Evolutionary conservation across 2,797 vertebrate species (phyloP).

Genomic region (Discoglossus pictus): DNA sequence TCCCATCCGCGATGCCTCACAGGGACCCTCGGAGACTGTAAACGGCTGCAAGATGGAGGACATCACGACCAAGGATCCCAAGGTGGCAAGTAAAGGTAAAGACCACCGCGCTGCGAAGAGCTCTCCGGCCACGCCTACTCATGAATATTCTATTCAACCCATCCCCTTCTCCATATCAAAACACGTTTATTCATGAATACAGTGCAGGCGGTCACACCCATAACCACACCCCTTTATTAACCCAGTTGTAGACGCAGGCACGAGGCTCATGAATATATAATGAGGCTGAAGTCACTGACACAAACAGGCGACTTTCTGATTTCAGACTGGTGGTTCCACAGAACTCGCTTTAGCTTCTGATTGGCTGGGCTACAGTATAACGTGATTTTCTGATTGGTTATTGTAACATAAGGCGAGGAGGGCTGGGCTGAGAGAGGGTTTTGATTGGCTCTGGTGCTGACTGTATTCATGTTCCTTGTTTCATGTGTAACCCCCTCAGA

Average conservation of each 20-base stretch:
- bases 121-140: not conserved
- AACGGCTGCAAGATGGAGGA: slow-evolving; percentile 73
- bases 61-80: slow-evolving; percentile 57
- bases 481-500: no score
- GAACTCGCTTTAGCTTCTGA: not conserved
- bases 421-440: not conserved
- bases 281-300: no score
- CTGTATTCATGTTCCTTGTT: no score
- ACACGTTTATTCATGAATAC: slow-evolving; percentile 21
- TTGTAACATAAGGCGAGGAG: slow-evolving; percentile 4
- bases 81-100: not conserved
- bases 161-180: not conserved
- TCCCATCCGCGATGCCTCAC: slow-evolving; percentile 34
- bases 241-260: slow-evolving; percentile 1
- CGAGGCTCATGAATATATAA: not conserved
- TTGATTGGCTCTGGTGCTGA: slow-evolving; percentile 12
- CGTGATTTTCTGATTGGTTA: slow-evolving; percentile 30
- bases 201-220: no score
- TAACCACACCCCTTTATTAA: not conserved
- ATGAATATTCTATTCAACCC: slow-evolving; percentile 10
- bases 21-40: slow-evolving; percentile 67
- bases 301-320: not conserved
- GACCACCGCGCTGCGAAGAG: not conserved
- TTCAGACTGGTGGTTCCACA: not conserved
- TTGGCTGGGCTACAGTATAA: slow-evolving; percentile 13